A percentile compares a stretch with the other conserved stretches of the same genome.
phyloP scores from a whole-genome alignment of 2,888 invertebrate genomes.

The Conchocele bisecta region DNA sequence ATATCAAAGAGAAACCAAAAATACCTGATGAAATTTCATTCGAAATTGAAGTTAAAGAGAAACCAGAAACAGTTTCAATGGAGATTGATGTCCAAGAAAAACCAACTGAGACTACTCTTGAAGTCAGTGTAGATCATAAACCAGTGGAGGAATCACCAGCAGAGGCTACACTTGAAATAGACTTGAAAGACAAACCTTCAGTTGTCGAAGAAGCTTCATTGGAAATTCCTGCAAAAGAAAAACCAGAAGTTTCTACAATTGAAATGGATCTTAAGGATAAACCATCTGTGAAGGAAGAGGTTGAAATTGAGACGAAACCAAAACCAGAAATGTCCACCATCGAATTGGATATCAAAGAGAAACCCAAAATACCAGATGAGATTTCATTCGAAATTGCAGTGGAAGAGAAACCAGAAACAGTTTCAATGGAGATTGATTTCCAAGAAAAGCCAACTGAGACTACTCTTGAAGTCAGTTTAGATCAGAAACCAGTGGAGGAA shows the following conservation, averaged over 20 bases:
- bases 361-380: too few relatives aligned
- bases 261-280: background rate
- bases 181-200: slow-evolving; percentile 12
- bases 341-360: slow-evolving; percentile 45
- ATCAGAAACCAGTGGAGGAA: background rate
- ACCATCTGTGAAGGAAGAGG: slow-evolving; percentile 8
- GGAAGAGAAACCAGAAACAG: slow-evolving; percentile 1
- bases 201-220: background rate
- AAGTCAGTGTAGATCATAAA: too few relatives aligned
- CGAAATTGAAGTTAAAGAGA: slow-evolving; percentile 1
- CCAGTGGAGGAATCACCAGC: too few relatives aligned
- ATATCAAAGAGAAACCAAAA: background rate
- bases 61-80: slow-evolving; percentile 3
- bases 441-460: too few relatives aligned
- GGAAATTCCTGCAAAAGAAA: too few relatives aligned
- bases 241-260: background rate
- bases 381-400: too few relatives aligned
- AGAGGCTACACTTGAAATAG: slow-evolving; percentile 25
- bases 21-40: background rate
- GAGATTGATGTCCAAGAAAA: slow-evolving; percentile 13
- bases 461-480: too few relatives aligned
- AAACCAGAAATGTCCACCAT: slow-evolving; percentile 60
- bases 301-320: slow-evolving; percentile 39
- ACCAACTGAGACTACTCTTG: too few relatives aligned
- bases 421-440: slow-evolving; percentile 20